Evolutionary conservation across 2,113 vertebrate species (phyloP).

Genomic region (Ochotona curzoniae): DNA sequence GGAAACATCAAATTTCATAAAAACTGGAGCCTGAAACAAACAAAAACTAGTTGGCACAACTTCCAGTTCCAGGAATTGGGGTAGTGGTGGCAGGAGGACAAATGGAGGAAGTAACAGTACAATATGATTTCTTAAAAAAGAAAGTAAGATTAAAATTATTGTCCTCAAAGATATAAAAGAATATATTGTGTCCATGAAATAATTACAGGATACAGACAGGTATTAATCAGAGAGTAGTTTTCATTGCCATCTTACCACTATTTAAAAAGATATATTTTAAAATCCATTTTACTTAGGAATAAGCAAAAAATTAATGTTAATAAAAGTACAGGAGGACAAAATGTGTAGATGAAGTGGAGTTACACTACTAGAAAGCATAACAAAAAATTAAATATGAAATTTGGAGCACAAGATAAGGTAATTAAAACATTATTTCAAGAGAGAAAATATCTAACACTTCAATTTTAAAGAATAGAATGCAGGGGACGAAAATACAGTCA

Average conservation of each 20-base stretch:
- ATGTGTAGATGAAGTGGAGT: background rate
- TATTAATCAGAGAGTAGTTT: background rate
- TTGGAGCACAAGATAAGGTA: background rate
- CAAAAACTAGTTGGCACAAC: background rate
- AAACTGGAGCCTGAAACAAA: background rate
- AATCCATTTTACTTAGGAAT: background rate
- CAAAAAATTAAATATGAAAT: background rate
- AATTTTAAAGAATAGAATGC: background rate
- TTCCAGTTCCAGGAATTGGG: background rate
- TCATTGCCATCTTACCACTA: background rate
- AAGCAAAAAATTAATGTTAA: slow-evolving; percentile 28
- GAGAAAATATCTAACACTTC: background rate
- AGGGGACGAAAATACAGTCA: background rate
- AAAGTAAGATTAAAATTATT: background rate
- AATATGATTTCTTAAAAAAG: background rate
- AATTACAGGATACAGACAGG: background rate
- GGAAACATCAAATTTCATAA: background rate
- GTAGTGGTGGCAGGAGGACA: background rate
- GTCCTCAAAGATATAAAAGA: background rate
- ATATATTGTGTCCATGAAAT: background rate
- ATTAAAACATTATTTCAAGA: background rate
- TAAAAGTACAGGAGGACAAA: background rate
- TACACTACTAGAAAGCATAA: background rate
- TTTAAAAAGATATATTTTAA: too few species aligned
- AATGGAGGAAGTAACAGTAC: background rate